Base-by-base conservation (phyloP, 53 echinoderm and acorn worm species). In the Stichopus horrens region DNA sequence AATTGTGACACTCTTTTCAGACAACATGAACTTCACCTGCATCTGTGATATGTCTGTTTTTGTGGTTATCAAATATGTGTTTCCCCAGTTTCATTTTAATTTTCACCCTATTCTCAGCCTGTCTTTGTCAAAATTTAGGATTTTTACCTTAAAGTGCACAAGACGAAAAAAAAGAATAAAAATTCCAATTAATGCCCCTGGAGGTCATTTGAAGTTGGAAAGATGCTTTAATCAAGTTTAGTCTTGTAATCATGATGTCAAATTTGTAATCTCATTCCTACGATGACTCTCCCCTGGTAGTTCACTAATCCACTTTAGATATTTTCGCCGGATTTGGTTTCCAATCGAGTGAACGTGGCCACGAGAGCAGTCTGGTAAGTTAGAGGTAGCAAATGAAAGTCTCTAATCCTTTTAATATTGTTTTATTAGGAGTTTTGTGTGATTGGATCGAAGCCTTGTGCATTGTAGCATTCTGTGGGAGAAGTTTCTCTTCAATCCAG, bases 331-430 rank as follows among this genome's bases (percentile, higher is more conserved):
- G 86, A 86, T 86, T 86, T 86, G 71, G 71, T 86, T 86, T 86
- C 86, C 86, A 86, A 68, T 86, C 86, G 86, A 86, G 71, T 86
- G 86, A 86, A 52, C 86, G 60, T 65, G 86, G 71, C 86, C 65
- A 86, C 18, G 71, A 67, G 86, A 86, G 53, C 53, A 52, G 66
- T 86, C 57, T 86, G 21, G 60, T 23, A 86, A 67, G 63, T 71
- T 83, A 66, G 86, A 68, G 86, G 65, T 86, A 67, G 67, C 54
- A 23, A 86, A 86, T 86, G 67, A 86, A 86, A 86, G 86, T 51
- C 86, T 65, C 23, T 86, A 86, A 86, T 86, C 86, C 86, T 65
- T 86, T 86, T 86, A 86, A 86, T 86, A 86, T 86, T 86, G 86
- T 86, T 86, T 86, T 65, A 86, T 86, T 86, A 86, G 86, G 81